Conservation (phyloP, 92 coral and sea anemone genomes). For the Porites cylindrica region DNA sequence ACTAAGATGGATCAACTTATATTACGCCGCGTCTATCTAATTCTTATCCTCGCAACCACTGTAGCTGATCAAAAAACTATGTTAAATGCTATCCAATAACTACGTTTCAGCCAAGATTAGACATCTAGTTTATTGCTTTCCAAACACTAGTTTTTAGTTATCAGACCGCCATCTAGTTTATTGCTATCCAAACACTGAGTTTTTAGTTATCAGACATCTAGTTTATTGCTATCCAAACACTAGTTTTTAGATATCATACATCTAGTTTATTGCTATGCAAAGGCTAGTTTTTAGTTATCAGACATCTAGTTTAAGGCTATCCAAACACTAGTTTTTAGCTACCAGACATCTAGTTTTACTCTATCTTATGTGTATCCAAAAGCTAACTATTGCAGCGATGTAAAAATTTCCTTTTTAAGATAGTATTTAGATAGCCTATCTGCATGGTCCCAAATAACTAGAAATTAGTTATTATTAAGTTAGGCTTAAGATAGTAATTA, state of each 20-base stretch:
- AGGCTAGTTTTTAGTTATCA: slow-evolving; percentile 3
- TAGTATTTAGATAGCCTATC: too few species aligned
- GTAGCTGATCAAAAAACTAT: too few species aligned
- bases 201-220: neutral
- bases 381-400: neutral
- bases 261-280: slow-evolving; percentile 27
- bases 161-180: too few species aligned
- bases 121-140: too few species aligned
- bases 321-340: slow-evolving; percentile 19
- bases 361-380: neutral
- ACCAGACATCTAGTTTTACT: neutral
- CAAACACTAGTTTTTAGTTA: too few species aligned
- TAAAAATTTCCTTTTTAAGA: neutral
- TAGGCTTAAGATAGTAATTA: neutral
- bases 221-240: slow-evolving; percentile 9
- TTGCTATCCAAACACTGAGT: too few species aligned
- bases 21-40: too few species aligned
- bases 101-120: too few species aligned
- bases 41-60: too few species aligned
- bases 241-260: neutral
- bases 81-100: too few species aligned
- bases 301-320: slow-evolving; percentile 29
- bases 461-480: too few species aligned
- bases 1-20: too few species aligned
- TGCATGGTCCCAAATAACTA: slow-evolving; percentile 1